Evolutionary conservation across 2,888 invertebrate species (phyloP), one percentile per base, ranked within the genome.

Genomic region (Pherbina coryleti): DNA sequence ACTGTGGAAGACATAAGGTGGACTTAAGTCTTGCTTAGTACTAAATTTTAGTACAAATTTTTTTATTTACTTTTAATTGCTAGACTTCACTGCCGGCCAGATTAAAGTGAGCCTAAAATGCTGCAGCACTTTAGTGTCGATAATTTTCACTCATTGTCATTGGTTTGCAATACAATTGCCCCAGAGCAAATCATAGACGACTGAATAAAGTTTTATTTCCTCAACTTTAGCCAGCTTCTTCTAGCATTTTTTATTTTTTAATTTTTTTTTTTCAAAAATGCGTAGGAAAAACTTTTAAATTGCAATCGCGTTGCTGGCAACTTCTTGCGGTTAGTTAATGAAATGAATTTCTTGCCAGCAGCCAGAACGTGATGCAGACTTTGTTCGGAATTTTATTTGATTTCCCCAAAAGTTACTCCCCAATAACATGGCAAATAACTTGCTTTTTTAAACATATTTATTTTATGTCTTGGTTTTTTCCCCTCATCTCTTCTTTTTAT

Each of bases 251-350:
- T 25, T 5, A 17, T 49, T 25, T 25, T 70, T 70, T 17, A 69
- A 28, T 31, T n/a, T 51, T 28, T 28, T 49, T 37, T 22, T 11
- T 49, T 44, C n/a, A 67, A 62, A 31, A 17, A 69, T 22, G 25
- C 7, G 44, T 49, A 25, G 22, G 3, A 25, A n/a, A 44, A 73
- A 44, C 37, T 73, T 73, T 62, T 44, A 73, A 72, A 72, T 55
- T 72, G 55, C 57, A 55, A 72, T 57, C 34, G 25, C 28, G 62
- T 49, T 73, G 49, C 34, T 49, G 62, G 60, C 60, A 60, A 62
- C 60, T 73, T 44, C 49, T 73, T 73, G 73, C 44, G 73, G 73
- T 62, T 73, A n/a, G 62, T 73, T 73, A 73, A 73, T 73, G 62
- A 73, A 73, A 73, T 60, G 37, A 28, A 62, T 62, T 62, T 49